These are phyloP conservation scores for Fissipunctia ypsillon DNA, from an alignment of 2,888 invertebrate species.

Conservation along the genomic window DNA sequence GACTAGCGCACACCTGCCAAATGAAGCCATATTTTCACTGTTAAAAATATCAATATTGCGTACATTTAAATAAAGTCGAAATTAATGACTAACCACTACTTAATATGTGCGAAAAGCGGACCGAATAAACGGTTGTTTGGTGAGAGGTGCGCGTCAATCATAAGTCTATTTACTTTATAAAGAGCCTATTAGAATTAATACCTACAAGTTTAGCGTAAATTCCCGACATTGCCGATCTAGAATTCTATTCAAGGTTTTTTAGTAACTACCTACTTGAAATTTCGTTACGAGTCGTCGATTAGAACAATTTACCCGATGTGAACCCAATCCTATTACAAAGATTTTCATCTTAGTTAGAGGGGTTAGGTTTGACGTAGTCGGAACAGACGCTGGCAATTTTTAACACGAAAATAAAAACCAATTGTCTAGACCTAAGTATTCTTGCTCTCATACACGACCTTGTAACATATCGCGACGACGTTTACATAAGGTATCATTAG, in stretches of 20 bases:
- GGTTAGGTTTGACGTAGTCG: too few species aligned
- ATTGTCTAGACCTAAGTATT: slow-evolving; percentile 28
- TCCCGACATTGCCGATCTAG: neutral
- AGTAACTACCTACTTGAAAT: neutral
- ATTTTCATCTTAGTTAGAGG: neutral
- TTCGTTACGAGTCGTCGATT: too few species aligned
- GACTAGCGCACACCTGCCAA: neutral
- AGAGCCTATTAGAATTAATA: neutral
- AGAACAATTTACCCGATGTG: too few species aligned
- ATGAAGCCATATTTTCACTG: neutral
- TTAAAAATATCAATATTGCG: neutral
- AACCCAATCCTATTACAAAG: too few species aligned
- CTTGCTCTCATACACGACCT: slow-evolving; percentile 1
- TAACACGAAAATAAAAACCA: neutral
- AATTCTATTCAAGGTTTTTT: neutral
- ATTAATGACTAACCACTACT: neutral
- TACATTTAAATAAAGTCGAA: neutral
- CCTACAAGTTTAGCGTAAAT: neutral
- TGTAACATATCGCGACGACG: slow-evolving; percentile 7
- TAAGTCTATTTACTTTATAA: neutral
- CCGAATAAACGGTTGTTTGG: neutral
- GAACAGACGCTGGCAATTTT: neutral
- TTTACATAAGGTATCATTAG: slow-evolving; percentile 29
- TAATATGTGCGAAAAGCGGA: neutral
- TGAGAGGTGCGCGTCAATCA: neutral